phyloP scores from a whole-genome alignment of 2,888 invertebrate genomes.

The Sinotaia quadrata region DNA sequence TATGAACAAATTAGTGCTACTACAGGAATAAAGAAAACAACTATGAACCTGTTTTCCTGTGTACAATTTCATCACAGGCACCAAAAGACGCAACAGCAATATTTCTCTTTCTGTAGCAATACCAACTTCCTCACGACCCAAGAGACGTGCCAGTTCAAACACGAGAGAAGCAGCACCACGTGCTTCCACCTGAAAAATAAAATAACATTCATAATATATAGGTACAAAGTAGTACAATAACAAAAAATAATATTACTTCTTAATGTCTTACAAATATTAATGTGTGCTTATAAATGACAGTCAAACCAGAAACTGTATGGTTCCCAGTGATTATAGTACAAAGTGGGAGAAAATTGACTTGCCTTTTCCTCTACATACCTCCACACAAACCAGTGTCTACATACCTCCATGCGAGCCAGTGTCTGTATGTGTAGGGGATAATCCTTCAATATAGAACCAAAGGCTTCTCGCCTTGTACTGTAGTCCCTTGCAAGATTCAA shows the following conservation, averaged over 20 bases:
- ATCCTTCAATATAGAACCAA: slow-evolving; percentile 73
- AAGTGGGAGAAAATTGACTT: too few species aligned
- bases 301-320: too few species aligned
- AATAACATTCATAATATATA: too few species aligned
- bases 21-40: too few species aligned
- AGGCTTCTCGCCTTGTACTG: slow-evolving; percentile 73
- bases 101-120: slow-evolving; percentile 70
- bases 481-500: slow-evolving; percentile 75
- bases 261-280: too few species aligned
- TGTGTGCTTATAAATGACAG: too few species aligned
- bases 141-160: slow-evolving; percentile 73
- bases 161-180: slow-evolving; percentile 74
- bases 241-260: too few species aligned
- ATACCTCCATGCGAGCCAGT: slow-evolving; percentile 74
- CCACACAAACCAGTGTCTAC: too few species aligned
- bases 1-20: too few species aligned
- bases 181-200: slow-evolving; percentile 75
- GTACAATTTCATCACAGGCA: slow-evolving; percentile 76
- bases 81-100: slow-evolving; percentile 74
- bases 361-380: too few species aligned
- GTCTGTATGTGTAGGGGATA: slow-evolving; percentile 75
- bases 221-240: too few species aligned
- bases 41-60: slow-evolving; percentile 76
- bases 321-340: too few species aligned
- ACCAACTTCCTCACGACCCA: slow-evolving; percentile 72